phyloP scores from a whole-genome alignment of 2,797 vertebrate genomes.

The Hirundo rustica region DNA sequence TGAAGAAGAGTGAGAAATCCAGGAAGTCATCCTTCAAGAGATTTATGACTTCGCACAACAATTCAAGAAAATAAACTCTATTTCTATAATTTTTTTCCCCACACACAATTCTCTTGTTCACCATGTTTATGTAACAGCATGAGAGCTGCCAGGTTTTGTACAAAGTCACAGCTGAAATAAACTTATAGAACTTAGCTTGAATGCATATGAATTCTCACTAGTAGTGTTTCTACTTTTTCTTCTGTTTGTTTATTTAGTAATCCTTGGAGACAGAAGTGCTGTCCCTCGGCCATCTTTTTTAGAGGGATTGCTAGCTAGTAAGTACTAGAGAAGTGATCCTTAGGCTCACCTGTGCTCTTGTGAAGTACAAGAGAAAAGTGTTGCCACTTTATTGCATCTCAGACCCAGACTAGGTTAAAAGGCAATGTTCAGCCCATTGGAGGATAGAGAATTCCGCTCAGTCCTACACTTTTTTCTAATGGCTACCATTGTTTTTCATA shows the following conservation, averaged over 20 bases:
- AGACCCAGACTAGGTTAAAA: background rate
- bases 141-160: background rate
- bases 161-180: background rate
- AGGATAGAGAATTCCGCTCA: background rate
- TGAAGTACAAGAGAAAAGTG: background rate
- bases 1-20: background rate
- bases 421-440: fast-evolving
- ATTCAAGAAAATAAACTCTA: background rate
- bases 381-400: background rate
- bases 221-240: background rate
- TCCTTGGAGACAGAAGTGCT: background rate
- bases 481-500: background rate
- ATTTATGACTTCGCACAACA: background rate
- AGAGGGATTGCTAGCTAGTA: background rate
- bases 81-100: fast-evolving
- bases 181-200: background rate
- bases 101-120: background rate
- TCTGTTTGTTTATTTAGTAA: background rate
- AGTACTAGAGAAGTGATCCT: background rate
- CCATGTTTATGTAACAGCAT: background rate
- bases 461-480: background rate
- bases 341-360: background rate
- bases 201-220: background rate
- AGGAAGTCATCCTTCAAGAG: background rate
- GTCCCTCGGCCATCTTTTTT: fast-evolving